phyloP scores from a whole-genome alignment of 2,888 invertebrate genomes.

The Euclidia mi region DNA sequence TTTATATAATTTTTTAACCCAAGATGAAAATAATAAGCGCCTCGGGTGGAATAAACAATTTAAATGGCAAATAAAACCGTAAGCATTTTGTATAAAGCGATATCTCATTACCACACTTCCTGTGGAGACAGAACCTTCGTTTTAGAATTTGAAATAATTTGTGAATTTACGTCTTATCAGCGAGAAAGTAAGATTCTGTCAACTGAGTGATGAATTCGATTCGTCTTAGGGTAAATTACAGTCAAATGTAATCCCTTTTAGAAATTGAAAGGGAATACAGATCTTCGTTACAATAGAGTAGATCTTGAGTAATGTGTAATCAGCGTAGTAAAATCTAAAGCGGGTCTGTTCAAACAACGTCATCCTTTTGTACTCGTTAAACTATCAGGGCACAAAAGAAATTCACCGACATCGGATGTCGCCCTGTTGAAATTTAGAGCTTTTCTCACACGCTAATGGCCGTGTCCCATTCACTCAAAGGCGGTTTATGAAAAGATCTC shows the following conservation, averaged over 20 bases:
- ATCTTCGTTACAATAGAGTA: conserved; percentile 76
- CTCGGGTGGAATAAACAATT: not conserved
- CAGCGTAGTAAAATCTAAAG: conserved; percentile 81
- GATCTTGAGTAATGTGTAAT: conserved; percentile 82
- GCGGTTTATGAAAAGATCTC: conserved; percentile 67
- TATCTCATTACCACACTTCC: conserved; percentile 13
- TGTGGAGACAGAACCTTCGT: conserved; percentile 1
- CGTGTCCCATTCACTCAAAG: conserved; percentile 67
- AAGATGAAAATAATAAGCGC: no score
- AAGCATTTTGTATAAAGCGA: conserved; percentile 11
- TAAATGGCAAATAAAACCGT: conserved; percentile 3
- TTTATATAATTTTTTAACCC: no score
- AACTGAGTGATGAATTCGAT: conserved; percentile 64
- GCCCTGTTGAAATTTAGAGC: conserved; percentile 74
- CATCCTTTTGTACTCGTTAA: conserved; percentile 84
- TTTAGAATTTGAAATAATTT: conserved; percentile 46
- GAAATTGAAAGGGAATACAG: conserved; percentile 73
- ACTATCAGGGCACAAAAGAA: conserved; percentile 84
- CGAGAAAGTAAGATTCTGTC: conserved; percentile 57
- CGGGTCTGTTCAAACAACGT: conserved; percentile 79
- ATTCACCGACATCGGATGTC: conserved; percentile 78
- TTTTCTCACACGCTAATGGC: conserved; percentile 65
- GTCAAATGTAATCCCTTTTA: conserved; percentile 75
- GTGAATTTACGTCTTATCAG: conserved; percentile 50
- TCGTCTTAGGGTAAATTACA: conserved; percentile 70